Base-by-base conservation (phyloP, 2,113 vertebrate genomes). In the Phoxinus phoxinus region DNA sequence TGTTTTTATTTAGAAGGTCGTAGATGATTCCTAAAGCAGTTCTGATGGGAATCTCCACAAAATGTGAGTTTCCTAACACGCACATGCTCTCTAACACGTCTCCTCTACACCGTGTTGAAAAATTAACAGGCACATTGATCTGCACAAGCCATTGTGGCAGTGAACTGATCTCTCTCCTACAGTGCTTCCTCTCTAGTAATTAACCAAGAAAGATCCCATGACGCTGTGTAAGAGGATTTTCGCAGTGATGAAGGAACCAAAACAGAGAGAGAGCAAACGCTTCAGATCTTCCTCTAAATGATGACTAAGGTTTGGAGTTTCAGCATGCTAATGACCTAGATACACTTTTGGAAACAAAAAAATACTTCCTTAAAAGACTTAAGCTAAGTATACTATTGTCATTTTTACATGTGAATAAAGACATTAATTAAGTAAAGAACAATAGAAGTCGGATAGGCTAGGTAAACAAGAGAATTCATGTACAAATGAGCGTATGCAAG, bases 81-180 rank as follows among this genome's bases (percentile, higher is more conserved):
- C 19, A 19, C 17, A 19, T 2, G 19, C 19, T 21, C 19, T 21
- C 6, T 23, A 23, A 56, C 53, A 56, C 13, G 3, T 51, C 25
- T 69, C 41, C 19, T 81, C 17, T 46, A 32, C 61, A 76, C 48
- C 25, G 69, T 58, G 35, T 13, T 83, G 63, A 65, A 61, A 85
- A 72, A 63, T 72, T 27, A 65, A 78, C 75, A 56, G 46, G 73
- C 53, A 77, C 72, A 61, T 30, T 72, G 74, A 44, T 58, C 44
- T 30, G 13, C 67, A 23, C 17, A 30, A 25, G 6, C 10, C 27
- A 48, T 61, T 35, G 21, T 9, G 37, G 17, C 10, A 51, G 27
- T 32, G 58, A 41, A 63, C 56, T 69, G 2, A 53, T 63, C 23
- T 5, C 53, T 78, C 67, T 65, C 11, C 76, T 25, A 9, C 46